Base-by-base conservation (phyloP, 1,140 invertebrate species). In the Hyposmocoma kahamanoa region DNA sequence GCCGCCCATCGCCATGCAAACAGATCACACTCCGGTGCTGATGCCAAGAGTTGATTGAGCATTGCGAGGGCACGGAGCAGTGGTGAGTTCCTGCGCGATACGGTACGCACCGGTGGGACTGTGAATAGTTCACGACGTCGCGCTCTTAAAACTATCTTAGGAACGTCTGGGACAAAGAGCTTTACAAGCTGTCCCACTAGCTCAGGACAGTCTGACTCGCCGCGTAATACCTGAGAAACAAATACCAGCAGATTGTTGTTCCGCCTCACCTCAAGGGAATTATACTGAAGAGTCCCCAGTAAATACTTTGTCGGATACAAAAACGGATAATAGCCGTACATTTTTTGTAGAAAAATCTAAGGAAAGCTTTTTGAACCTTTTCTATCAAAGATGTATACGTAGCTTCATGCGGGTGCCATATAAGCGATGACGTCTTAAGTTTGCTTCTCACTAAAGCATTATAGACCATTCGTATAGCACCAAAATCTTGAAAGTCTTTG, bases 351-450 rank as follows among this genome's bases (percentile, higher is more conserved):
- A 34, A 13, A 34, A 43, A 28, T 24, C 42, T 15, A 0, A 44
- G 15, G 24, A 44, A 44, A 18, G 42, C 42, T 19, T 44, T 44
- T 30, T 44, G 24, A 2, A 44, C 42, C 22, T 44, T 44, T 17
- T 44, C 42, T 18, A 44, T 13, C n/a, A 44, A 17, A 8, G 30
- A 19, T 1, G 24, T 8, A n/a, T 44, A 44, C 3, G 24, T 30
- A 26, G 4, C 5, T 20, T 44, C 42, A 30, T 28, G 11, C 15
- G 44, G 44, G n/a, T 22, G 20, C 44, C 44, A 47, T 0, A 36
- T 20, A 4, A 47, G 34, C 3, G 30, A 36, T 0, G 30, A 19
- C 1, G 21, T 5, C 13, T 47, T 32, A 1, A 36, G 9, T 22
- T 47, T 47, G 13, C 30, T 47, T 22, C 44, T 34, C 0, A 47